These are phyloP conservation scores for Nezara viridula DNA, from an alignment of 2,888 invertebrate species.

Conservation along the genomic window DNA sequence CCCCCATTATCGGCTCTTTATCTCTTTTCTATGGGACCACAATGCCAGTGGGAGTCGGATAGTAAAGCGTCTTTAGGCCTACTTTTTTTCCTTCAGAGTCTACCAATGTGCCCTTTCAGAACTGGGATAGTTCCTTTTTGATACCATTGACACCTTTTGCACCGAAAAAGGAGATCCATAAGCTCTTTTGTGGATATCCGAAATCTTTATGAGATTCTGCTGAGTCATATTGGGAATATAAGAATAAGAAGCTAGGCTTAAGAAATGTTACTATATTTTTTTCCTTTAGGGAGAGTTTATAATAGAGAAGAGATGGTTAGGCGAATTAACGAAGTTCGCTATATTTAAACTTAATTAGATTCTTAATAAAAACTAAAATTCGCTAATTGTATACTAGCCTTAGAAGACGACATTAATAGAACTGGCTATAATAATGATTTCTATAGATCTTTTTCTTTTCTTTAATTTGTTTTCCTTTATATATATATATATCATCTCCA, in stretches of 20 bases:
- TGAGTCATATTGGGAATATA: not conserved
- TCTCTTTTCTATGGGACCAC: conserved; percentile 41
- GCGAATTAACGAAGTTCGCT: too few relatives aligned
- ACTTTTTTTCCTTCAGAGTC: not conserved
- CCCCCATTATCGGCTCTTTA: conserved; percentile 26
- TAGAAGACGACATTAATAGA: too few relatives aligned
- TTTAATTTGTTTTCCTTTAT: too few relatives aligned
- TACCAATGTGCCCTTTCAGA: not conserved
- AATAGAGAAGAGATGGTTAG: too few relatives aligned
- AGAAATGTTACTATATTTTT: not conserved
- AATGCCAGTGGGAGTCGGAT: not conserved
- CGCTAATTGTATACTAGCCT: too few relatives aligned
- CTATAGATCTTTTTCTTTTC: too few relatives aligned
- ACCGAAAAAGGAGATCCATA: not conserved
- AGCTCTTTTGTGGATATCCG: not conserved
- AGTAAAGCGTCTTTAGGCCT: not conserved
- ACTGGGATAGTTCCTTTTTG: conserved; percentile 7
- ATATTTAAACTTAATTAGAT: too few relatives aligned
- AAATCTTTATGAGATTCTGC: conserved; percentile 8
- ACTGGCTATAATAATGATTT: too few relatives aligned
- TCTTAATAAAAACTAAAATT: too few relatives aligned
- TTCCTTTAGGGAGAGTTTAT: not conserved
- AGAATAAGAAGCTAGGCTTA: not conserved
- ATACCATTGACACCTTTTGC: conserved; percentile 21
- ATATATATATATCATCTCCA: too few relatives aligned